These are phyloP conservation scores for Eupithecia tripunctaria DNA, from an alignment of 2,888 invertebrate genomes.

Conservation along the genomic window DNA sequence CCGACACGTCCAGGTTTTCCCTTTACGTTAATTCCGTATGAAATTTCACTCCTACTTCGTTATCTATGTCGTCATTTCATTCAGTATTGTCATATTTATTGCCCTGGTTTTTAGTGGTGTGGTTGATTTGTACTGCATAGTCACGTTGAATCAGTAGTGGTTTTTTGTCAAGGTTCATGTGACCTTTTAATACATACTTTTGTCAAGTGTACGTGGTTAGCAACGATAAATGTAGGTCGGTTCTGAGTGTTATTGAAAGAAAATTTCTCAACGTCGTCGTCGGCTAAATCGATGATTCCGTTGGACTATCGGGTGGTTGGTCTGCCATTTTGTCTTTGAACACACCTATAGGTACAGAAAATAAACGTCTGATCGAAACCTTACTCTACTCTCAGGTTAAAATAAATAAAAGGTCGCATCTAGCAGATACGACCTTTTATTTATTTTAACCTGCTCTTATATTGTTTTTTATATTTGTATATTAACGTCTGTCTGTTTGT, in stretches of 20 bases:
- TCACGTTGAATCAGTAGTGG: background rate
- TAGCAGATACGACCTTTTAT: background rate
- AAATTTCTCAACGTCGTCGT: background rate
- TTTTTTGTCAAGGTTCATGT: background rate
- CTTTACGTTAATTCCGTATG: background rate
- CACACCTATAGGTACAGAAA: background rate
- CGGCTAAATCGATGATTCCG: background rate
- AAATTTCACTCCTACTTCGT: background rate
- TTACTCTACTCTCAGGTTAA: background rate
- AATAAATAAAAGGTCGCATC: too few relatives aligned
- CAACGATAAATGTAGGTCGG: background rate
- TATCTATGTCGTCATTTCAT: slow-evolving; percentile 7
- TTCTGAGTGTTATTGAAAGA: background rate
- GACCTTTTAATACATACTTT: background rate
- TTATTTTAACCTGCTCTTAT: background rate
- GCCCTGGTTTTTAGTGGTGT: background rate
- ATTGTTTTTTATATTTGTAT: background rate
- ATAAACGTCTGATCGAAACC: background rate
- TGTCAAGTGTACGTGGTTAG: background rate
- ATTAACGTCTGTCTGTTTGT: slow-evolving; percentile 47
- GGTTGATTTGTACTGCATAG: background rate
- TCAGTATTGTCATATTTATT: background rate
- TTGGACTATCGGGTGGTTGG: background rate
- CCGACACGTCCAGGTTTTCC: background rate
- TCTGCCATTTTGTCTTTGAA: background rate